Evolutionary conservation across 2,888 invertebrate genomes (phyloP).

Genomic region (Thyatira batis): DNA sequence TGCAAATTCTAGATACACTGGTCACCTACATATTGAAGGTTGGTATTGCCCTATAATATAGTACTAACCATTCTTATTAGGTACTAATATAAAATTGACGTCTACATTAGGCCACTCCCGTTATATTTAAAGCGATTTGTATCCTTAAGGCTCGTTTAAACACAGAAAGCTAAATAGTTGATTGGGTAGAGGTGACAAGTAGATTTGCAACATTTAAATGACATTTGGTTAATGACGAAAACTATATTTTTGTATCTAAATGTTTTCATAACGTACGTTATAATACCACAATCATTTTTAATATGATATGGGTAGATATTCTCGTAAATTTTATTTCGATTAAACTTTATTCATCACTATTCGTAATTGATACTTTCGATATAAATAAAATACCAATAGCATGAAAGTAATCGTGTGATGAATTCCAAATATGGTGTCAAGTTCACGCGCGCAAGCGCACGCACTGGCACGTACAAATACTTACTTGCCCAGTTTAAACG

Average conservation of each 20-base stretch:
- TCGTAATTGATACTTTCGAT: not conserved
- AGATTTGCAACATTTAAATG: not conserved
- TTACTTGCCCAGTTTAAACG: not conserved
- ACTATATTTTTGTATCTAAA: not conserved
- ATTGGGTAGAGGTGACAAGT: not conserved
- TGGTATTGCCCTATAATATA: conserved; percentile 10
- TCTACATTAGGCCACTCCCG: conserved; percentile 48
- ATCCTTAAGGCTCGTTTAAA: not conserved
- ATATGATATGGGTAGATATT: not conserved
- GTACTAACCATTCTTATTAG: not conserved
- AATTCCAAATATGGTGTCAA: not conserved
- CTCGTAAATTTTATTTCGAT: not conserved
- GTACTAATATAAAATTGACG: conserved; percentile 20
- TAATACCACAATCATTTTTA: not conserved
- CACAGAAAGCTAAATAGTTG: not conserved
- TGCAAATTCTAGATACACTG: conserved; percentile 25
- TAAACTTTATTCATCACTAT: not conserved
- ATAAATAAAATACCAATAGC: not conserved
- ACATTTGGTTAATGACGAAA: not conserved
- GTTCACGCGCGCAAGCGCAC: conserved; percentile 3
- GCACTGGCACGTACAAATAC: not conserved
- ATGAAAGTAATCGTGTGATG: not conserved
- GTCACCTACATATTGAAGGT: conserved; percentile 65
- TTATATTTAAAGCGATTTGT: conserved; percentile 40
- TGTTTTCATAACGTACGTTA: too few species aligned